phyloP scores from a whole-genome alignment of 2,888 invertebrate genomes.

The Mylabris sibirica region DNA sequence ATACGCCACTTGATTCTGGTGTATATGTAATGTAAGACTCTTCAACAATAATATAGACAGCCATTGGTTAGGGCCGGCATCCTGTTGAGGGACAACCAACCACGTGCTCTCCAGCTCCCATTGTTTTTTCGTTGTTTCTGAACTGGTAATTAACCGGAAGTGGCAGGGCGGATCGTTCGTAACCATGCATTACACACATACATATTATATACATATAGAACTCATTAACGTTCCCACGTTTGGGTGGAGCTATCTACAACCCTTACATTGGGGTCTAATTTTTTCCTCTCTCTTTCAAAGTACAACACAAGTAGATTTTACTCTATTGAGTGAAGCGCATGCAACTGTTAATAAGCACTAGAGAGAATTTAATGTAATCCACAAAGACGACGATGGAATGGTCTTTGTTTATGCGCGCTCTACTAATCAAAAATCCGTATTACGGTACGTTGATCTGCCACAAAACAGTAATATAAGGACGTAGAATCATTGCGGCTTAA shows the following conservation, averaged over 20 bases:
- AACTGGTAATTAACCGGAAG: conserved; percentile 57
- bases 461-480: background rate
- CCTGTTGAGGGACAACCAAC: conserved; percentile 55
- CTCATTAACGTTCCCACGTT: conserved; percentile 52
- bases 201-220: conserved; percentile 39
- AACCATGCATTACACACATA: conserved; percentile 50
- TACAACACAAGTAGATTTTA: background rate
- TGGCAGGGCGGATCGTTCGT: conserved; percentile 54
- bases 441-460: conserved; percentile 19
- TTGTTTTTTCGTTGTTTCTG: conserved; percentile 56
- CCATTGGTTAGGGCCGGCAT: conserved; percentile 53
- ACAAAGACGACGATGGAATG: conserved; percentile 20
- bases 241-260: conserved; percentile 50
- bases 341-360: conserved; percentile 10
- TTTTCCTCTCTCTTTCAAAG: background rate
- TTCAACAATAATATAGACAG: conserved; percentile 15
- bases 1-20: background rate
- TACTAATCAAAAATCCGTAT: conserved; percentile 27
- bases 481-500: background rate
- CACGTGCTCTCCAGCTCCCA: conserved; percentile 52
- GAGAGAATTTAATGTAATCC: background rate
- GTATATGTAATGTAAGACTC: conserved; percentile 5
- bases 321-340: background rate
- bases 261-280: conserved; percentile 1
- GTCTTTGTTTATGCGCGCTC: conserved; percentile 29